Evolutionary conservation across 1,140 invertebrate genomes (phyloP).

Genomic region (Helicoverpa armigera): DNA sequence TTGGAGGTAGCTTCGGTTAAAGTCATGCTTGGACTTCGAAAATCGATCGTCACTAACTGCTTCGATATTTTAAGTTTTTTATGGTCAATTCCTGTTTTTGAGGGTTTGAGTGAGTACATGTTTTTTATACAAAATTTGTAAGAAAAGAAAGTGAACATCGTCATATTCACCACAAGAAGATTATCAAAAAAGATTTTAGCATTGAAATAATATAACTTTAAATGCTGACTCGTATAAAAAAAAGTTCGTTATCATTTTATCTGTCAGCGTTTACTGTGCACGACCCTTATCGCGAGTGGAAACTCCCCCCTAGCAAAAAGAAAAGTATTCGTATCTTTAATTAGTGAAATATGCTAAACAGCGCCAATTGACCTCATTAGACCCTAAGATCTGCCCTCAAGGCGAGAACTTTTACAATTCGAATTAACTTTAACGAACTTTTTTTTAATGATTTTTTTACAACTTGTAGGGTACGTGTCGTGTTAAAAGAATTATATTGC

Average conservation of each 20-base stretch:
- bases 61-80: too few relatives aligned
- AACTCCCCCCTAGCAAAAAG: slow-evolving; percentile 1
- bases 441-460: slow-evolving; percentile 36
- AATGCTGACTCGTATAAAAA: neutral
- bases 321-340: slow-evolving; percentile 67
- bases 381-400: slow-evolving; percentile 55
- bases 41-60: too few relatives aligned
- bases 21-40: neutral
- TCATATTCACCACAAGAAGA: too few relatives aligned
- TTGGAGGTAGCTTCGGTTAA: neutral
- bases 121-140: too few relatives aligned
- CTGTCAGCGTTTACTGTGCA: neutral
- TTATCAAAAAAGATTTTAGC: too few relatives aligned
- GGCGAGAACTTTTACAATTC: slow-evolving; percentile 27
- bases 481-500: slow-evolving; percentile 21
- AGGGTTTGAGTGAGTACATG: too few relatives aligned
- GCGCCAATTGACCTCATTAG: slow-evolving; percentile 47
- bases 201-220: neutral
- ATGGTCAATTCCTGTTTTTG: too few relatives aligned
- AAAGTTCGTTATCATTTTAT: neutral
- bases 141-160: too few relatives aligned
- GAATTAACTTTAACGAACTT: slow-evolving; percentile 35
- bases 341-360: slow-evolving; percentile 73
- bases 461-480: slow-evolving; percentile 13
- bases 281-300: slow-evolving; percentile 9